Conservation (phyloP, 1,140 invertebrate genomes). For the Polypedilum vanderplanki region DNA sequence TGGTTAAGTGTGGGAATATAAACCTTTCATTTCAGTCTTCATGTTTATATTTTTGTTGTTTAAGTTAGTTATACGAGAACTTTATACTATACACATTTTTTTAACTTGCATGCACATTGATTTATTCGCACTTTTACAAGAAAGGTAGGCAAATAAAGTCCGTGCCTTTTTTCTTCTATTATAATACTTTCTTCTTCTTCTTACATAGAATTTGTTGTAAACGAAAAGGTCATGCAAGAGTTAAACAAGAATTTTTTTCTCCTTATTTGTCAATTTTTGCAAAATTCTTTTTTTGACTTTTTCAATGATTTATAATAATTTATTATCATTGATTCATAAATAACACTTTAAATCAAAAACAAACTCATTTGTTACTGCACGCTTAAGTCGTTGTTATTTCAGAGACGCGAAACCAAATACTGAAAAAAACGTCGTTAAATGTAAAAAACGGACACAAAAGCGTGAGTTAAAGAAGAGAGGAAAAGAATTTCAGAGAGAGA, state of each 20-base stretch:
- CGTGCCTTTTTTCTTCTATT: neutral
- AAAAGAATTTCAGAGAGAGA: neutral
- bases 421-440: neutral
- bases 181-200: neutral
- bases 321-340: too few relatives aligned
- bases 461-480: neutral
- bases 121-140: neutral
- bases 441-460: neutral
- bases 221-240: neutral
- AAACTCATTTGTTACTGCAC: too few relatives aligned
- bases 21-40: neutral
- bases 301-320: too few relatives aligned
- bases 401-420: constrained; percentile 16
- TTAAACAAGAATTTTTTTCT: neutral
- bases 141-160: neutral
- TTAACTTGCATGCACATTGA: neutral
- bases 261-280: neutral
- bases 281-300: too few relatives aligned
- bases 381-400: constrained; percentile 2
- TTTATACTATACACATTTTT: neutral
- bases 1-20: neutral
- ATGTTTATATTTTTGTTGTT: neutral
- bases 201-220: neutral
- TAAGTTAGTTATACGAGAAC: constrained; percentile 1
- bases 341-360: too few relatives aligned